Base-by-base conservation (phyloP, 1,140 invertebrate species). In the Zaprionus davidi region DNA sequence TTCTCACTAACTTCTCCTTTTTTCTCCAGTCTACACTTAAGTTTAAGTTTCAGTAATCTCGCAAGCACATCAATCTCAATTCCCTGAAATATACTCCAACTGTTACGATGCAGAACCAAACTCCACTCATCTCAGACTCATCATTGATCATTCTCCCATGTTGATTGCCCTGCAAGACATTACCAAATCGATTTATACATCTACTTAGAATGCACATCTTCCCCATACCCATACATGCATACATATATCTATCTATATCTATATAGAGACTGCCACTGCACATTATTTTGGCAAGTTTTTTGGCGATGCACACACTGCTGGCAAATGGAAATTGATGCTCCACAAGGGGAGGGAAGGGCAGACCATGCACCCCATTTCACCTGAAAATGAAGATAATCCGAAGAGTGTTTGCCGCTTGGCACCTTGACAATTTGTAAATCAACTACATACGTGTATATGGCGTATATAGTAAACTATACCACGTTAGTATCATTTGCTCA, bases 281-380 rank as follows among this genome's bases (percentile, higher is more conserved):
- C 38, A 57, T 70, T 63, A 59, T 65, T 60, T 59, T 58, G 36
- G 68, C 44, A 53, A 68, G 22, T 72, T 67, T 44, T 49, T 60
- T 57, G 53, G 24, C 44, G 51, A 62, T 69, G 73, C 77, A 76
- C 67, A 80, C 74, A 34, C 20, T 41, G 51, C 24, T 78, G 68
- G 41, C 68, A 88, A 83, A 88, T 87, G 73, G 84, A 87, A 88
- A 87, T 88, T 81, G 80, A 86, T 86, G 86, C 87, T 60, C 55
- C 44, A 46, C 31, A 3, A 46, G 41, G 41, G 41, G n/a, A 46
- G n/a, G 2, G 2, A 7, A 17, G 26, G 55, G 67, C 9, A 31
- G 0, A 3, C 71, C 56, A 69, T 53, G 38, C 63, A 70, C 56
- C 56, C 64, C 64, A 76, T 56, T 62, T 58, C 60, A 69, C 58